Evolutionary conservation across 2,888 invertebrate species (phyloP).

Genomic region (Pollenia angustigena): DNA sequence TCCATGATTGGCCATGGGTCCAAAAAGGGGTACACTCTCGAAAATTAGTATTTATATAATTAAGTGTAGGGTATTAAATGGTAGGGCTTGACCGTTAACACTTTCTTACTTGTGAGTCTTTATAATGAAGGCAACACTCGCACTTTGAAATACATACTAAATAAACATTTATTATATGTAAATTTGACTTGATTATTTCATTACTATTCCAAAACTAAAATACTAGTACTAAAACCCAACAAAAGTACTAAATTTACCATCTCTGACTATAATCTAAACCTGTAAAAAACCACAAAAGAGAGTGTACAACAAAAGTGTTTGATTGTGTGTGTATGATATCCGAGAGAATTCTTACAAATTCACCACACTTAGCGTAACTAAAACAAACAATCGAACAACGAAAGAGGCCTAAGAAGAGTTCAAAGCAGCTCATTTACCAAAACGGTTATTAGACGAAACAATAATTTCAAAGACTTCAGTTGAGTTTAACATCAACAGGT

Average conservation of each 20-base stretch:
- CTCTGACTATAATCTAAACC: conserved; percentile 1
- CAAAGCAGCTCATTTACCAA: conserved; percentile 61
- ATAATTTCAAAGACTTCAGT: conserved; percentile 76
- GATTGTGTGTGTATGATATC: not conserved
- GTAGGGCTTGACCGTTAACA: no score
- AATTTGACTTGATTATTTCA: no score
- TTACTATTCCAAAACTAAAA: not conserved
- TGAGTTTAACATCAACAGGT: conserved; percentile 79
- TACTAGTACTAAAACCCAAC: not conserved
- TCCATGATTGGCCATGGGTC: no score
- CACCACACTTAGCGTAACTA: conserved; percentile 56
- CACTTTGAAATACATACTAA: no score
- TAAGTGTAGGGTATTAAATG: no score
- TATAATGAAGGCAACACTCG: no score
- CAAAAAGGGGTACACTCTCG: no score
- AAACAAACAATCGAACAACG: not conserved
- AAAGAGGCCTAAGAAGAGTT: conserved; percentile 50
- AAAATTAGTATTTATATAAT: no score
- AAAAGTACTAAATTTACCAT: conserved; percentile 22
- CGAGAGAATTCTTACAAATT: conserved; percentile 45
- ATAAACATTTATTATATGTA: no score
- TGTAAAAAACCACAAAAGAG: not conserved
- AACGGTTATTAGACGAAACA: conserved; percentile 74
- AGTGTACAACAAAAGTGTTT: conserved; percentile 3
- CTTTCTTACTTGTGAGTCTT: no score